These are phyloP conservation scores for Baronia brevicornis DNA, from an alignment of 2,888 invertebrate genomes.

Conservation along the genomic window DNA sequence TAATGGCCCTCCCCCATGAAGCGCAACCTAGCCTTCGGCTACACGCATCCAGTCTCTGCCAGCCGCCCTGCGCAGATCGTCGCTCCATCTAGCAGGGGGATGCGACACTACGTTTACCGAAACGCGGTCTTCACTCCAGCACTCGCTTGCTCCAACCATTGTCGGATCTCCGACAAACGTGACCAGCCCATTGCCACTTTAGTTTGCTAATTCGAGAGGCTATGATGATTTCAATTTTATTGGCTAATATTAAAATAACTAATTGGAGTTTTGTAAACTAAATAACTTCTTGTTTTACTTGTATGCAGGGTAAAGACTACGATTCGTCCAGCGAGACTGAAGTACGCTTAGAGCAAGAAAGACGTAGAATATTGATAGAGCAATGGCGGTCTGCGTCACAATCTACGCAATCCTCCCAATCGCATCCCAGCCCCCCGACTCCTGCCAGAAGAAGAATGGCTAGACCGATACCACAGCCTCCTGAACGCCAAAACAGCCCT, in stretches of 20 bases:
- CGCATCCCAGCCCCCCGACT: conserved; percentile 55
- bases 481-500: conserved; percentile 60
- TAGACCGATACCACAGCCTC: conserved; percentile 45
- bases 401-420: conserved; percentile 54
- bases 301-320: conserved; percentile 84
- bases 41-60: no score
- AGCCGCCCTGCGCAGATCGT: no score
- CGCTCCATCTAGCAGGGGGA: no score
- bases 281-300: not conserved
- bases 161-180: no score
- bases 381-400: conserved; percentile 86
- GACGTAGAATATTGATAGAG: conserved; percentile 80
- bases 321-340: conserved; percentile 86
- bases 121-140: no score
- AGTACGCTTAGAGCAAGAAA: conserved; percentile 79
- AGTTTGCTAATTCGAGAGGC: no score
- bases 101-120: no score
- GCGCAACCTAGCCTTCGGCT: no score
- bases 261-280: not conserved
- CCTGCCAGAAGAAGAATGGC: conserved; percentile 50
- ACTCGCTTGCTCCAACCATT: no score
- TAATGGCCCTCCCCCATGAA: no score
- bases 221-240: not conserved
- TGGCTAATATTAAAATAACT: not conserved
- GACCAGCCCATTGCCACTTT: no score